Percentiles rank a stretch among this genome's conserved stretches.
Conservation (phyloP, 2,888 invertebrate genomes). For the Tineola bisselliella region DNA sequence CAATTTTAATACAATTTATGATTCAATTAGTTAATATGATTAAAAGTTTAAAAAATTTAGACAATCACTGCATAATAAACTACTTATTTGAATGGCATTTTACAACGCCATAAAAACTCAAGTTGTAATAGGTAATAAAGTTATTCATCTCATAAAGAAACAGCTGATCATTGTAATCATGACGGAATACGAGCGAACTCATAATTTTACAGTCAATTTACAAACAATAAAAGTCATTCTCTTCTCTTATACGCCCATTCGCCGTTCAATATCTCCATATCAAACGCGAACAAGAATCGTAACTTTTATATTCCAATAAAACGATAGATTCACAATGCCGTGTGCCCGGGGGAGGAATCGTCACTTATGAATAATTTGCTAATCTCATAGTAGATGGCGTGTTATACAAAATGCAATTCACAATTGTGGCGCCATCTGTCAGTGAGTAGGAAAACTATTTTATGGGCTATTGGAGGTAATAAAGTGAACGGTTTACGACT, state of each 20-base stretch:
- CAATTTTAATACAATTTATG: too few relatives aligned
- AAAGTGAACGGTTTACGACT: constrained; percentile 54
- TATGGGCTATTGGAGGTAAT: constrained; percentile 55
- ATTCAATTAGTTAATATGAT: too few relatives aligned
- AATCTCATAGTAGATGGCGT: not conserved
- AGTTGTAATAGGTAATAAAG: constrained; percentile 37
- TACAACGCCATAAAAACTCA: constrained; percentile 2
- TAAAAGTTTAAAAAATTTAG: too few relatives aligned
- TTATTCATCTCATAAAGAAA: constrained; percentile 59
- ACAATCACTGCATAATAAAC: not conserved
- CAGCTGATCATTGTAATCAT: constrained; percentile 63
- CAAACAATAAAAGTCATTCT: constrained; percentile 68
- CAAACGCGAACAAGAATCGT: constrained; percentile 38
- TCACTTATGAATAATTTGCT: not conserved
- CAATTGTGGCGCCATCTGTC: constrained; percentile 53
- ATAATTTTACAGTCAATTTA: constrained; percentile 70
- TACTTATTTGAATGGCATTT: not conserved
- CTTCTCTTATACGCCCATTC: constrained; percentile 57
- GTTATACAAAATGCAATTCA: not conserved
- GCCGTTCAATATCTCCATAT: constrained; percentile 64
- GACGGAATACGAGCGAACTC: constrained; percentile 59
- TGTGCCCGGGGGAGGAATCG: not conserved
- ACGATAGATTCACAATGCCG: constrained; percentile 22
- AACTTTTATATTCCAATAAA: constrained; percentile 67
- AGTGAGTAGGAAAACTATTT: constrained; percentile 45